Base-by-base conservation (phyloP, 2,113 vertebrate genomes). In the Pycnonotus jocosus region DNA sequence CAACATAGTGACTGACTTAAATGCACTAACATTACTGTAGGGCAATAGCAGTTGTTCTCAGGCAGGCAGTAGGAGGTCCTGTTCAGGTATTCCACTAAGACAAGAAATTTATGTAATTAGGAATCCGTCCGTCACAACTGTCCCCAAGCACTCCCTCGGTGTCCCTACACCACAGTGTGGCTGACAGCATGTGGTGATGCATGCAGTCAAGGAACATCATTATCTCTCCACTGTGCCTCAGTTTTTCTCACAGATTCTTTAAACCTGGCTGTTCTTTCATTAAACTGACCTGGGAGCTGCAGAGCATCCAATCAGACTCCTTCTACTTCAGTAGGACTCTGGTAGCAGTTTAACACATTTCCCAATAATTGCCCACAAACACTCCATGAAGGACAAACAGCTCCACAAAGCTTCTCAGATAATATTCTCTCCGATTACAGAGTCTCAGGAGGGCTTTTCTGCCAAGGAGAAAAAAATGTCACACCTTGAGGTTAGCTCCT, bases 291-390 rank as follows among this genome's bases (percentile, higher is more conserved):
- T 93, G 21, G 33, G 85, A 81, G 24, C 70, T 93, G 35, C 3
- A 3, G 12, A 58, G 38, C 56, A 79, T 66, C 84, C 86, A 73
- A 37, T 4, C 53, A 88, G 58, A n/a, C 50, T 86, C 44, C 76
- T 90, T 76, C 64, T 35, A 38, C 11, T 27, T 76, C 86, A 77
- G 58, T 35, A 60, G 86, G 79, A 61, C 73, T 47, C 45, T 58
- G 86, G 73, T 62, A 65, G 70, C 54, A 76, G n/a, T 81, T 92
- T 78, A 95, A 90, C 76, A 83, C 64, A 56, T 95, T 95, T 95
- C 85, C 83, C 64, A 86, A 2, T 81, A 87, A 92, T 42, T 86
- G 44, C 80, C 86, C 89, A 40, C 64, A 79, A 91, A 83, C 71
- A 60, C 76, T 91, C 80, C 93, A 74, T 81, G 60, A 83, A 95